These are phyloP conservation scores for Brachionus asplanchnoidis DNA, from an alignment of 1,140 invertebrate genomes.

Conservation along the genomic window DNA sequence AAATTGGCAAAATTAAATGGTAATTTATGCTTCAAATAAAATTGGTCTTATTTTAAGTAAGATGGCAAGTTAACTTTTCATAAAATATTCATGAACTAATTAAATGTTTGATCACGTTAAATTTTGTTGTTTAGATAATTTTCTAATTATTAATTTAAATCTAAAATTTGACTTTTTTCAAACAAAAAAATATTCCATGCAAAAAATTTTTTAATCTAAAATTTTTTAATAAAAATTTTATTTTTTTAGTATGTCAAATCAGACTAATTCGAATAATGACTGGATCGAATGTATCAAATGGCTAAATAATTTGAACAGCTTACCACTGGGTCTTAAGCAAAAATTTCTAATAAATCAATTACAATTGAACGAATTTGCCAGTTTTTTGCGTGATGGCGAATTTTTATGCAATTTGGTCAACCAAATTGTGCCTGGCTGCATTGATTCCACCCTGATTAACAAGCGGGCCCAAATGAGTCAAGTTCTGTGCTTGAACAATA, in stretches of 20 bases:
- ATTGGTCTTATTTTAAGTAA: background rate
- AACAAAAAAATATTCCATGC: too few relatives aligned
- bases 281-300: slow-evolving; percentile 31
- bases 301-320: background rate
- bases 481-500: slow-evolving; percentile 22
- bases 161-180: background rate
- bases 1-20: background rate
- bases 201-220: background rate
- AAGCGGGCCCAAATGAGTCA: slow-evolving; percentile 28
- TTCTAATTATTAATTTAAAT: background rate
- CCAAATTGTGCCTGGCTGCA: slow-evolving; percentile 12
- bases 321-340: background rate
- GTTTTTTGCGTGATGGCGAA: slow-evolving; percentile 23
- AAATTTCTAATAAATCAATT: background rate
- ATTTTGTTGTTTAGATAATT: background rate
- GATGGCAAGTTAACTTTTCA: background rate
- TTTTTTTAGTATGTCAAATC: background rate
- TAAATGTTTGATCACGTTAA: background rate
- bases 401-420: slow-evolving; percentile 27
- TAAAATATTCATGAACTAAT: background rate
- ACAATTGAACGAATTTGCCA: slow-evolving; percentile 25
- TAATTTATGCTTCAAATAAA: background rate
- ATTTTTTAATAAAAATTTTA: background rate
- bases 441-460: slow-evolving; percentile 26
- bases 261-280: slow-evolving; percentile 2